phyloP scores from a whole-genome alignment of 2,113 vertebrate genomes.

The Psophia crepitans region DNA sequence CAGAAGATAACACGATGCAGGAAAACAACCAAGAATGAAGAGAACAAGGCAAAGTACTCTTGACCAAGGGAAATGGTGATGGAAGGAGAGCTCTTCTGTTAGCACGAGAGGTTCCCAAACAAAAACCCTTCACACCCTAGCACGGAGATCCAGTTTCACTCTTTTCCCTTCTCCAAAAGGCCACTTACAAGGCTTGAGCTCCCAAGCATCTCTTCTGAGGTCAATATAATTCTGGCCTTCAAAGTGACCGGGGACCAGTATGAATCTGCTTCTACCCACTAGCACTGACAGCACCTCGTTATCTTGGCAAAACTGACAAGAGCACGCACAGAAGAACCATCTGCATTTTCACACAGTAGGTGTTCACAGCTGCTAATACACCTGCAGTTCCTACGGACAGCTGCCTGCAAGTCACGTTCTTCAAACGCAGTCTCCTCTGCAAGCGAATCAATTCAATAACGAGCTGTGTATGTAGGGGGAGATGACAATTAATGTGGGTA shows the following conservation, averaged over 20 bases:
- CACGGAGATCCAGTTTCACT: neutral
- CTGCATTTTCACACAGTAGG: neutral
- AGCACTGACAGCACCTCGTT: neutral
- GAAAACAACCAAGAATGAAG: neutral
- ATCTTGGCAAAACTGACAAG: neutral
- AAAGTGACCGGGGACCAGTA: neutral
- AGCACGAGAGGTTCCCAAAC: neutral
- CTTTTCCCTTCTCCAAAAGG: neutral
- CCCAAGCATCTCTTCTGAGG: neutral
- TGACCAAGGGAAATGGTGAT: too few species aligned
- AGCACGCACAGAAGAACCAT: rapidly evolving
- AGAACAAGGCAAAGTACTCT: too few species aligned
- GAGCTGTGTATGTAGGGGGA: neutral
- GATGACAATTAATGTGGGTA: neutral
- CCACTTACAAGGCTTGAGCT: neutral
- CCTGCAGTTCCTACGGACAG: neutral
- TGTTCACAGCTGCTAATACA: neutral
- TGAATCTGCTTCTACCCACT: neutral
- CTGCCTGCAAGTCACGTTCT: neutral
- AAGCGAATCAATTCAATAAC: neutral
- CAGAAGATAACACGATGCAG: neutral
- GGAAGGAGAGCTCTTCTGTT: neutral
- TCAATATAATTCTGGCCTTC: neutral
- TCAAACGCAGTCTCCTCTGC: neutral
- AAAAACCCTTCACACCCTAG: neutral